Evolutionary conservation across 1,140 invertebrate species (phyloP), one percentile per base, ranked within the genome.

Genomic region (Phymastichus coffea): DNA sequence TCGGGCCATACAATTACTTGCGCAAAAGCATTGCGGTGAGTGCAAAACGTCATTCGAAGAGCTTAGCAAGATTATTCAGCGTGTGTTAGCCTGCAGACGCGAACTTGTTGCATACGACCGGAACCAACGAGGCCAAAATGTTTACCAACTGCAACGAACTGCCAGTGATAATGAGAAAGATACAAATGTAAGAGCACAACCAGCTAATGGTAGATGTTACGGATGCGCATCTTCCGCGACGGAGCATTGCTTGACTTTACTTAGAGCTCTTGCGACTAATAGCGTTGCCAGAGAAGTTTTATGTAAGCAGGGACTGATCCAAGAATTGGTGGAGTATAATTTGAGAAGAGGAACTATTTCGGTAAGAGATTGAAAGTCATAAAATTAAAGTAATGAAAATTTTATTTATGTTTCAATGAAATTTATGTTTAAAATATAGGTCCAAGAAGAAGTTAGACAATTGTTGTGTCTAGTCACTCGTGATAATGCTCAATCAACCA

Each of bases 1-100:
- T 72, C 84, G 88, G 72, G 89, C 90, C n/a, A 93, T 93, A 65
- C 91, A 93, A 70, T 81, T 88, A 62, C 79, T 93, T 4, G 95
- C 95, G 1, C 93, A 96, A 71, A 93, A 94, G 70, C 98, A 98
- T 77, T 95, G 94, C 73, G 89, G 88, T 14, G 96, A 98, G 66
- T 98, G 94, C 74, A 95, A 94, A 72, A 89, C 88, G 12, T 91
- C 92, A 2, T 98, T 98, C 77, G 95, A 98, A 74, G 95, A 98
- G 71, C 82, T 99, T 0, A 96, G 93, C 72, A 95, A 97, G 79
- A 94, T 97, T 48, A 96, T 97, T 54, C 91, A 98, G 81, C 88
- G 90, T 72, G 93, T 96, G 6, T 80, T 94, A 53, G 92, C 93
- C 0, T 94, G 92, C 71, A 87, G 93, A 22, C 87, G 92, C 68